phyloP scores from a whole-genome alignment of 1,140 invertebrate species.

The Aphelenchoides avenae region DNA sequence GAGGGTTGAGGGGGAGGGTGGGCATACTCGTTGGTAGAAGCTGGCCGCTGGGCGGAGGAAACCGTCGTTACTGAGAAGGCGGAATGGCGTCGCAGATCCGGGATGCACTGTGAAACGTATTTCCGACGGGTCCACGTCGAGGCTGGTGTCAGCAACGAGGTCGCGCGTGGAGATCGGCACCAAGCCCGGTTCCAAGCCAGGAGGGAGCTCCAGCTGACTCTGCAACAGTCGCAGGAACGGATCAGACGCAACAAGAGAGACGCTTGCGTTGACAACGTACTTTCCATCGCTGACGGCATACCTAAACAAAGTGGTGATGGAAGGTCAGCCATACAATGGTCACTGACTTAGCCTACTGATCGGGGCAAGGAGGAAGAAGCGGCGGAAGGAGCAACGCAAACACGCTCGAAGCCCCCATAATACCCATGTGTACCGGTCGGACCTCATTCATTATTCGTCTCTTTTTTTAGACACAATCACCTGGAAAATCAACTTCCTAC shows the following conservation, averaged over 20 bases:
- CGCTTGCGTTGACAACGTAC: slow-evolving; percentile 31
- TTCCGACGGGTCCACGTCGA: slow-evolving; percentile 39
- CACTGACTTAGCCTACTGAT: too few relatives aligned
- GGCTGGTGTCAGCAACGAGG: slow-evolving; percentile 42
- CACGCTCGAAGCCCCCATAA: too few relatives aligned
- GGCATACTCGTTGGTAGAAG: slow-evolving; percentile 15
- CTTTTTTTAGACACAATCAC: too few relatives aligned
- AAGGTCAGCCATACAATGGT: too few relatives aligned
- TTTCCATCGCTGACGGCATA: slow-evolving; percentile 54
- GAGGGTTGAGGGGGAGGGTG: too few relatives aligned
- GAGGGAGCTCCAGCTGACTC: slow-evolving; percentile 5
- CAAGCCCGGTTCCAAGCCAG: slow-evolving; percentile 9
- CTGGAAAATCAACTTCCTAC: too few relatives aligned
- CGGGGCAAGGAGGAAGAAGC: too few relatives aligned
- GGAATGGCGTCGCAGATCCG: slow-evolving; percentile 4
- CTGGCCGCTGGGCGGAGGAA: neutral
- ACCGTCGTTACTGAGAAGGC: slow-evolving; percentile 10
- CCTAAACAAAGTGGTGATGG: too few relatives aligned
- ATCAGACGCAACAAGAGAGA: slow-evolving; percentile 29
- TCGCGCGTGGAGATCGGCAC: slow-evolving; percentile 13
- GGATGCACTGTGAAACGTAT: slow-evolving; percentile 29
- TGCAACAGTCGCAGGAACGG: slow-evolving; percentile 39
- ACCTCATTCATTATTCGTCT: too few relatives aligned
- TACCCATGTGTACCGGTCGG: too few relatives aligned
- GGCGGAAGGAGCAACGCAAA: too few relatives aligned